Conservation (phyloP, 2,113 vertebrate genomes). For the Xiphophorus maculatus region DNA sequence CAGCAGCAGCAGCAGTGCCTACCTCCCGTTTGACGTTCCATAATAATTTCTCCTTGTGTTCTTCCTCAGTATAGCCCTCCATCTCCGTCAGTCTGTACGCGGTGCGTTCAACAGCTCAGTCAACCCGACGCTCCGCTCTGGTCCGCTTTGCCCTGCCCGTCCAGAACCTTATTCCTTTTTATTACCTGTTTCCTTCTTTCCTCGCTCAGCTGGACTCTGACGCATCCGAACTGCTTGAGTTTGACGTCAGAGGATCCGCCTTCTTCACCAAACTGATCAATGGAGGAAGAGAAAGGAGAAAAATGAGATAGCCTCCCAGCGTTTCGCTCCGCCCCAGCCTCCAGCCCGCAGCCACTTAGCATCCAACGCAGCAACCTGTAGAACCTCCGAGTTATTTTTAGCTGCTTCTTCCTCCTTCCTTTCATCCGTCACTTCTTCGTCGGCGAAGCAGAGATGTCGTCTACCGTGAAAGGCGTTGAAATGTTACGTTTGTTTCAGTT, state of each 20-base stretch:
- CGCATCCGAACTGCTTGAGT: conserved; percentile 69
- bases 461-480: conserved; percentile 13
- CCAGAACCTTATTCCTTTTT: conserved; percentile 25
- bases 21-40: conserved; percentile 96
- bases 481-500: not conserved
- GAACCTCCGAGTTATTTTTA: conserved; percentile 49
- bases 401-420: conserved; percentile 11
- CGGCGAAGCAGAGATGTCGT: not conserved
- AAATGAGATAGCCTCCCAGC: conserved; percentile 14
- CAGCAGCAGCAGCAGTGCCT: conserved; percentile 30
- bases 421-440: not conserved
- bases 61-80: conserved; percentile 85
- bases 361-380: conserved; percentile 53
- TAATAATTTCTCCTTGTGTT: conserved; percentile 89
- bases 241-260: conserved; percentile 71
- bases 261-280: conserved; percentile 65
- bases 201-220: conserved; percentile 69
- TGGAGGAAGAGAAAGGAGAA: conserved; percentile 39
- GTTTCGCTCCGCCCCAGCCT: conserved; percentile 39
- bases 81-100: conserved; percentile 69
- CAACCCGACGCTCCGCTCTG: conserved; percentile 5
- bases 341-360: conserved; percentile 30
- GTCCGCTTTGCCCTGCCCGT: conserved; percentile 16
- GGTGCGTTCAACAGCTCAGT: conserved; percentile 27
- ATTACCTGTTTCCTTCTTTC: conserved; percentile 47